A percentile compares a stretch with the other conserved stretches of the same genome.
These are phyloP conservation scores for Euplexia lucipara DNA, from an alignment of 2,888 invertebrate genomes.

Conservation along the genomic window DNA sequence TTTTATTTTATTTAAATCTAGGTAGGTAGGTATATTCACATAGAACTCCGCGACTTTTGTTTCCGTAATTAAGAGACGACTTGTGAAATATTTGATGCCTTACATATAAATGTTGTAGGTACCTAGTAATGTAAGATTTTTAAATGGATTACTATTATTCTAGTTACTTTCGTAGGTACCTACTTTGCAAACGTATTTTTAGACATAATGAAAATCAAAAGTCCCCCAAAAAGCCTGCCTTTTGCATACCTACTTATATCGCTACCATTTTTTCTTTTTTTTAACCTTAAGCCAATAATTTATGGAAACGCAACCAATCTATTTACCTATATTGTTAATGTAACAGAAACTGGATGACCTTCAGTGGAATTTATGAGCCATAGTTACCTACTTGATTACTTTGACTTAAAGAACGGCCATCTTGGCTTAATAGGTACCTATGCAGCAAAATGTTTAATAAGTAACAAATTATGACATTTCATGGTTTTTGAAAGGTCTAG, in stretches of 20 bases:
- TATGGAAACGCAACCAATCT: slow-evolving; percentile 9
- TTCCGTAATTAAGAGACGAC: too few species aligned
- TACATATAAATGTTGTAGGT: neutral
- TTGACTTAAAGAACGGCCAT: neutral
- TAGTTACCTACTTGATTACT: slow-evolving; percentile 9
- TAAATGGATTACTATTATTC: slow-evolving; percentile 5
- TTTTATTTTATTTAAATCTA: neutral
- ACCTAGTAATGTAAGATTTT: neutral
- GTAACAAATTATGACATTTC: too few species aligned
- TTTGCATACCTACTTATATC: too few species aligned
- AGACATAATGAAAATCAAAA: too few species aligned
- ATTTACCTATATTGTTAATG: slow-evolving; percentile 1
- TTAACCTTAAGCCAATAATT: neutral
- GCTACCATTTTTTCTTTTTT: slow-evolving; percentile 42
- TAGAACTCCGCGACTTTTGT: neutral
- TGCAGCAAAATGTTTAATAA: too few species aligned
- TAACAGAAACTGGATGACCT: slow-evolving; percentile 33
- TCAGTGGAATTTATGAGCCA: slow-evolving; percentile 15
- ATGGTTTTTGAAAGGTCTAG: too few species aligned
- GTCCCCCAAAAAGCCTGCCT: too few species aligned
- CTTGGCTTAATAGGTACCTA: neutral
- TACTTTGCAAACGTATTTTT: too few species aligned
- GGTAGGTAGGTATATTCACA: too few species aligned
- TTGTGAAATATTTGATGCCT: neutral
- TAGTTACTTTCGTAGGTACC: too few species aligned